A percentile compares a stretch with the other conserved stretches of the same genome.
phyloP scores from a whole-genome alignment of 2,797 vertebrate genomes.

The Capromys pilorides region DNA sequence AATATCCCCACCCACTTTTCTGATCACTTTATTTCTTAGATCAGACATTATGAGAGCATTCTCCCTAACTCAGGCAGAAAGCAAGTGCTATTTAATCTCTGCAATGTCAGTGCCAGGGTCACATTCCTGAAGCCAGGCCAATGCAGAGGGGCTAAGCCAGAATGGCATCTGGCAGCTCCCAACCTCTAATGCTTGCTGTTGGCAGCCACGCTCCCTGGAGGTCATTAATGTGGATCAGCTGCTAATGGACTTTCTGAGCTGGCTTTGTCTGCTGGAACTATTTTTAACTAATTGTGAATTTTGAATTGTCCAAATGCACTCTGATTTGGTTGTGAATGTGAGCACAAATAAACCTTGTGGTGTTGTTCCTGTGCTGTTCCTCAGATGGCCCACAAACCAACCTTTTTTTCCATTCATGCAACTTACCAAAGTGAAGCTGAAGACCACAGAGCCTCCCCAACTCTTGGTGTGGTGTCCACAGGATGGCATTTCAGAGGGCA shows the following conservation, averaged over 20 bases:
- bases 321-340: constrained; percentile 69
- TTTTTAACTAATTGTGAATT: constrained; percentile 76
- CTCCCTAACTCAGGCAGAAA: neutral
- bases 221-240: constrained; percentile 65
- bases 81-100: neutral
- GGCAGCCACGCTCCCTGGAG: constrained; percentile 52
- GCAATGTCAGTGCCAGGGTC: neutral
- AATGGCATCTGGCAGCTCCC: constrained; percentile 27
- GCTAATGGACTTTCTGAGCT: constrained; percentile 70
- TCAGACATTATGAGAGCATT: neutral
- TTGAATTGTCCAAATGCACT: constrained; percentile 66
- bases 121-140: neutral
- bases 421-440: neutral
- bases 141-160: neutral
- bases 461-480: neutral
- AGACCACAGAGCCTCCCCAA: neutral
- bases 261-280: constrained; percentile 40
- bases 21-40: rapidly evolving
- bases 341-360: constrained; percentile 54
- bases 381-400: neutral
- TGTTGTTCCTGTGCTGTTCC: constrained; percentile 46
- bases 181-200: neutral
- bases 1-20: neutral
- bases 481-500: neutral
- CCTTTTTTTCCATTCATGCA: neutral